A percentile compares a stretch with the other conserved stretches of the same genome.
Evolutionary conservation across 1,140 invertebrate genomes (phyloP).

Genomic region (Brachionus rubens): DNA sequence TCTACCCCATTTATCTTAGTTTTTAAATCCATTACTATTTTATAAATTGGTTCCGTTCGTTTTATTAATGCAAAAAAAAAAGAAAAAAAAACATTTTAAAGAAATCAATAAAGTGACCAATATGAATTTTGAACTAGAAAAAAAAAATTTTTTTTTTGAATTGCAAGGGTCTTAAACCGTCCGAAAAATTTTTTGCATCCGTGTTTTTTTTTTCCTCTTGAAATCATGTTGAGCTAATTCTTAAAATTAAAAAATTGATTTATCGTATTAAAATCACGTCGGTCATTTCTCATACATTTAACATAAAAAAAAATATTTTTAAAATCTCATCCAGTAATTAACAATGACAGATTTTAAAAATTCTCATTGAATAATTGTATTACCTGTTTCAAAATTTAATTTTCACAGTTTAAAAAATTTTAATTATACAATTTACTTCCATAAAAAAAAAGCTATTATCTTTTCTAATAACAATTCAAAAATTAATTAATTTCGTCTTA

Average conservation of each 20-base stretch:
- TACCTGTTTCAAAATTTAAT: too few relatives aligned
- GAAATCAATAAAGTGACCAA: slow-evolving; percentile 12
- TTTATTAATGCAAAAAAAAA: slow-evolving; percentile 29
- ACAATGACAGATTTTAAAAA: too few relatives aligned
- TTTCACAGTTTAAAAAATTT: too few relatives aligned
- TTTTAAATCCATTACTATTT: slow-evolving; percentile 27
- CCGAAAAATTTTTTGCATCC: slow-evolving; percentile 32
- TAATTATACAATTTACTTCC: too few relatives aligned
- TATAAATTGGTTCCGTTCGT: slow-evolving; percentile 39
- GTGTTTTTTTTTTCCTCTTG: slow-evolving; percentile 30
- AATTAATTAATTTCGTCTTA: slow-evolving; percentile 15
- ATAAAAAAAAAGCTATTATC: slow-evolving; percentile 7
- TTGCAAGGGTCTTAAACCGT: slow-evolving; percentile 1
- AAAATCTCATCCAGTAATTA: too few relatives aligned
- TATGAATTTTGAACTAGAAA: neutral
- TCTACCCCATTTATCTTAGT: neutral
- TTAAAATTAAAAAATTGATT: neutral
- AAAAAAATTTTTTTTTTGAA: neutral
- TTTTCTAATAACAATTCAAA: slow-evolving; percentile 4
- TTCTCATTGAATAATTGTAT: too few relatives aligned
- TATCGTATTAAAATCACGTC: neutral
- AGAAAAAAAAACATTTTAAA: too few relatives aligned
- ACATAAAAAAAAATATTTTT: too few relatives aligned
- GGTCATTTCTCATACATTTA: too few relatives aligned
- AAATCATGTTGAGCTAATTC: slow-evolving; percentile 23